Base-by-base conservation (phyloP, 2,888 invertebrate genomes). In the Oegoconia quadripuncta region DNA sequence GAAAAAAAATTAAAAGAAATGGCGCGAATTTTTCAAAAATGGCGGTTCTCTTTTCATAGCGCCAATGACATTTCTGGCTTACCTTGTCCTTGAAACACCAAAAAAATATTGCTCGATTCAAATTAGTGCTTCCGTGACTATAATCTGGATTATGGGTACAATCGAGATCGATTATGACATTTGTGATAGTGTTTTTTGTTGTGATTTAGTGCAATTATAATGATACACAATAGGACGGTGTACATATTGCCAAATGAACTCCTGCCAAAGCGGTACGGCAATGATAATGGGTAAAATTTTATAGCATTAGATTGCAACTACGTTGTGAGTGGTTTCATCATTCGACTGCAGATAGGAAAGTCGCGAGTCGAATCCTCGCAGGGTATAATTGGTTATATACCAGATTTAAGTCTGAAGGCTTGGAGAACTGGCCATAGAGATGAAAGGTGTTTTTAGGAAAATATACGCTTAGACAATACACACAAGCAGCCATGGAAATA, bases 211-310 rank as follows among this genome's bases (percentile, higher is more conserved):
- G 8, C 9, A 33, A n/a, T 28, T 3, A 74, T 52, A 52, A 86
- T 86, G 84, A 74, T 84, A 55, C 80, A 84, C 52, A 87, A 86
- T 44, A 68, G 84, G 41, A 84, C 87, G 32, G 87, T 87, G 45
- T 86, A 84, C 55, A 86, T 87, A 48, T 67, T 87, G 64, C 87
- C 87, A 55, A 86, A 86, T 44, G 87, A 87, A 61, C 61, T 87
- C 22, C 64, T 87, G 43, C 87, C 87, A 56, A 86, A 79, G 68
- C 74, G 86, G 54, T 86, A 87, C 58, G 76, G 67, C 50, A 73
- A 75, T 56, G 68, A 73, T 32, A 64, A 62, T 52, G 82, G 87
- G 84, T 86, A 82, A 73, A 59, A 31, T 15, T 30, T 31, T 7
- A 14, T 25, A n/a, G n/a, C n/a, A n/a, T n/a, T n/a, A n/a, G n/a